phyloP scores from a whole-genome alignment of 2,888 invertebrate genomes.

The Oxyteleia sp. region DNA sequence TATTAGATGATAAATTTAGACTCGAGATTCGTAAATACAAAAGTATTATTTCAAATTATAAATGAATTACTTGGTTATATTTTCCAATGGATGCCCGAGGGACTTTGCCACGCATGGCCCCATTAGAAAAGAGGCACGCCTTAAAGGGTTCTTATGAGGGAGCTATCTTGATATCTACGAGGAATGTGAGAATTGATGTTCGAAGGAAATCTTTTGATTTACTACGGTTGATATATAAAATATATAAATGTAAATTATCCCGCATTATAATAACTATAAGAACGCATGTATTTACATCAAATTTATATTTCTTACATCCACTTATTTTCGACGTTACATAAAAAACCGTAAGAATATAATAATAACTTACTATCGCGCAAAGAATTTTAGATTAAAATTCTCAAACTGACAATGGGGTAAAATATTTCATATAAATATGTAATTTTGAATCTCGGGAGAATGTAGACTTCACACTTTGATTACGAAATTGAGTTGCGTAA shows the following conservation, averaged over 20 bases:
- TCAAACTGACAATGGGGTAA: too few species aligned
- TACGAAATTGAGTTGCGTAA: slow-evolving; percentile 40
- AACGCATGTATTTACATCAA: too few species aligned
- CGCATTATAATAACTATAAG: too few species aligned
- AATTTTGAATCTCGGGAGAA: slow-evolving; percentile 32
- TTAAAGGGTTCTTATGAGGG: slow-evolving; percentile 45
- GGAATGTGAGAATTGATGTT: too few species aligned
- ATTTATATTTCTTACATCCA: too few species aligned
- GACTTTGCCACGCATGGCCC: slow-evolving; percentile 49
- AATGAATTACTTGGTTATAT: slow-evolving; percentile 43
- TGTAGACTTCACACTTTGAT: slow-evolving; percentile 22
- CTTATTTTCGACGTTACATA: too few species aligned
- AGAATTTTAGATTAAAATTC: too few species aligned
- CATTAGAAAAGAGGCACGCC: slow-evolving; percentile 55
- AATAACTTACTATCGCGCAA: too few species aligned
- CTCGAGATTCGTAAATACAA: slow-evolving; percentile 42
- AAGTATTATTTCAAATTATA: slow-evolving; percentile 47
- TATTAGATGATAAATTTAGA: slow-evolving; percentile 26
- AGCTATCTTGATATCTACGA: slow-evolving; percentile 44
- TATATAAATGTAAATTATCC: too few species aligned
- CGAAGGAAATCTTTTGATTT: too few species aligned
- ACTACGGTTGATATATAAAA: too few species aligned
- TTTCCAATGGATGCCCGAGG: slow-evolving; percentile 41
- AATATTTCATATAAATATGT: slow-evolving; percentile 45
- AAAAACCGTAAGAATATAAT: too few species aligned